phyloP scores from a whole-genome alignment of 2,888 invertebrate species.

The Pristionchus entomophagus region DNA sequence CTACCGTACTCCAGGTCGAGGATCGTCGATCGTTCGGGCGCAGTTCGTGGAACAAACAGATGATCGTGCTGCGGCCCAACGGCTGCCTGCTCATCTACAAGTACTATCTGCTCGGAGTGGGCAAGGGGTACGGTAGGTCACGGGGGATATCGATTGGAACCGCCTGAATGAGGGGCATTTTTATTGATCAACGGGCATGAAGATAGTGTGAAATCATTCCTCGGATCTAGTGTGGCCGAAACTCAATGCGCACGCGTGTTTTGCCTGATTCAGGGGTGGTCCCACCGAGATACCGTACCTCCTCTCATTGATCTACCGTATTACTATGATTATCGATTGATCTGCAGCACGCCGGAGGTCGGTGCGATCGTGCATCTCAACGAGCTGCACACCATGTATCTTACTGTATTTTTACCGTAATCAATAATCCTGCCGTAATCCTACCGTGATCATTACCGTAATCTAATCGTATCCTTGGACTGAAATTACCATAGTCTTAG shows the following conservation, averaged over 20 bases:
- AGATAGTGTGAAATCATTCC: no score
- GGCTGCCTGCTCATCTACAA: slow-evolving; percentile 47
- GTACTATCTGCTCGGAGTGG: slow-evolving; percentile 37
- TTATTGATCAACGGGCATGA: background rate
- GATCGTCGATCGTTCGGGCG: background rate
- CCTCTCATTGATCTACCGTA: background rate
- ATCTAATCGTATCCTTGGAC: no score
- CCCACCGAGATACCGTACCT: no score
- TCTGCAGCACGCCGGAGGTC: background rate
- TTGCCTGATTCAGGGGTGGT: no score
- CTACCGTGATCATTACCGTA: no score
- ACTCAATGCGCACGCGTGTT: no score
- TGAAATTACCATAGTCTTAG: no score
- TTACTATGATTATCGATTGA: background rate
- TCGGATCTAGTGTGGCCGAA: no score
- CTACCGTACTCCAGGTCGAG: background rate
- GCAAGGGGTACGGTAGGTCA: background rate
- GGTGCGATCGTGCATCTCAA: slow-evolving; percentile 22
- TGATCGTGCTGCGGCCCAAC: background rate
- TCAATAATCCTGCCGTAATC: no score
- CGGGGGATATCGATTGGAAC: background rate
- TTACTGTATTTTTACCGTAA: no score
- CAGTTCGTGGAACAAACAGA: background rate
- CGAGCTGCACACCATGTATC: background rate
- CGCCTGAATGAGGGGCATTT: background rate